Evolutionary conservation across 2,797 vertebrate genomes (phyloP), one percentile per base, ranked within the genome.

Genomic region (Anguilla marmorata): DNA sequence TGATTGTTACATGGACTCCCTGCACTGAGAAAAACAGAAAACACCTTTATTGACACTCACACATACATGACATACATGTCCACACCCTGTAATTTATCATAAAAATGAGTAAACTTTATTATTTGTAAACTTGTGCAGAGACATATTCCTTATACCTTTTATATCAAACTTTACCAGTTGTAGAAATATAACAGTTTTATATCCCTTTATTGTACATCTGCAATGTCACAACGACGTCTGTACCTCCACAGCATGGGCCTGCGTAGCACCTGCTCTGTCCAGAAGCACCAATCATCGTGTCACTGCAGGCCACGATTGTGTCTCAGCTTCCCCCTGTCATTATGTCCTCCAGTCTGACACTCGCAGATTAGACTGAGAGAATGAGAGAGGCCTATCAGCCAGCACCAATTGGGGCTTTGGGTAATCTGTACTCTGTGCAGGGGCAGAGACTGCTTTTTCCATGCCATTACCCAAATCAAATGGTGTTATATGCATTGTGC

Each of bases 231-330:
- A 27, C 1, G 19, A 30, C 5, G 2, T 30, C 66, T 45, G 33
- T 79, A 4, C 74, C 14, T 45, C 14, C 74, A 19, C 37, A 41
- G 6, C 3, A 48, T 1, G 37, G 19, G 2, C 41, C 45, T 24
- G 45, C 24, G 2, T 24, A 41, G 79, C 79, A 82, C 74, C 74
- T 76, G 74, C 74, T 76, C 74, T 76, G 33, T 76, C 74, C 33
- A 33, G 33, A 76, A 21, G 37, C 33, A 41, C 11, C 74, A 24
- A 50, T 48, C 19, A 48, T 50, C 45, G 11, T 12, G 79, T 50
- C 45, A 50, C 41, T 50, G 41, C 19, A 50, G 45, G 79, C 24
- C 79, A 48, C 14, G 41, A 0, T 14, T 82, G 45, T 21, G 4
- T 76, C 30, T 76, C 33, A 45, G 74, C 79, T n/a, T n/a, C 21